Conservation (phyloP, 2,888 invertebrate species). For the Eristalis pertinax region DNA sequence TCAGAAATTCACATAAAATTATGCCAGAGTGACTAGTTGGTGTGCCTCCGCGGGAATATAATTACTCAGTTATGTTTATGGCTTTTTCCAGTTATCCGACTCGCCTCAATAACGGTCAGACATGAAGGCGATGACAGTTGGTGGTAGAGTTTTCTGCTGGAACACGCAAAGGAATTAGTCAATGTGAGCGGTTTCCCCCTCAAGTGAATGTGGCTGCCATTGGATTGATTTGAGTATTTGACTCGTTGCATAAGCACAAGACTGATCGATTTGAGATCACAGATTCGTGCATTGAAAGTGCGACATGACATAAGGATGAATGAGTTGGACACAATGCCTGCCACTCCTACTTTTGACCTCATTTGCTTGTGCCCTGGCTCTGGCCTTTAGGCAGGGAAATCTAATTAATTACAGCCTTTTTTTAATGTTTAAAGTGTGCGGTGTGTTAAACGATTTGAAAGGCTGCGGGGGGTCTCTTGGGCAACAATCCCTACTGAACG, state of each 20-base stretch:
- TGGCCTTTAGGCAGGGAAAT: neutral
- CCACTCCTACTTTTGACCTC: slow-evolving; percentile 2
- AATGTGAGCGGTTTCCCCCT: neutral
- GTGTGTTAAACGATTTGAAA: neutral
- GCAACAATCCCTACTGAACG: neutral
- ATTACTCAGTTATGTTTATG: slow-evolving; percentile 33
- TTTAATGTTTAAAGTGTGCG: neutral
- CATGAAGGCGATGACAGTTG: neutral
- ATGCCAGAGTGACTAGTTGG: neutral
- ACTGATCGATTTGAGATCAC: neutral
- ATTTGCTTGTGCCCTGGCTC: neutral
- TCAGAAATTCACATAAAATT: neutral
- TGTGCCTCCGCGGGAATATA: neutral
- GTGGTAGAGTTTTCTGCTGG: neutral
- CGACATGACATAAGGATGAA: slow-evolving; percentile 6
- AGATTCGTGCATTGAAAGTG: slow-evolving; percentile 3
- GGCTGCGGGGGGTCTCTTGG: neutral
- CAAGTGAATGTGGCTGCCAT: neutral
- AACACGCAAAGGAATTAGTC: neutral
- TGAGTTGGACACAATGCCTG: neutral
- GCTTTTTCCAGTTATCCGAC: neutral
- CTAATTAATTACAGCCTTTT: neutral
- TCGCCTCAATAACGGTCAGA: neutral
- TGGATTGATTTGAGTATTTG: neutral
- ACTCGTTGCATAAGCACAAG: neutral